Evolutionary conservation across 2,797 vertebrate genomes (phyloP), one percentile per base, ranked within the genome.

Genomic region (Betta splendens): DNA sequence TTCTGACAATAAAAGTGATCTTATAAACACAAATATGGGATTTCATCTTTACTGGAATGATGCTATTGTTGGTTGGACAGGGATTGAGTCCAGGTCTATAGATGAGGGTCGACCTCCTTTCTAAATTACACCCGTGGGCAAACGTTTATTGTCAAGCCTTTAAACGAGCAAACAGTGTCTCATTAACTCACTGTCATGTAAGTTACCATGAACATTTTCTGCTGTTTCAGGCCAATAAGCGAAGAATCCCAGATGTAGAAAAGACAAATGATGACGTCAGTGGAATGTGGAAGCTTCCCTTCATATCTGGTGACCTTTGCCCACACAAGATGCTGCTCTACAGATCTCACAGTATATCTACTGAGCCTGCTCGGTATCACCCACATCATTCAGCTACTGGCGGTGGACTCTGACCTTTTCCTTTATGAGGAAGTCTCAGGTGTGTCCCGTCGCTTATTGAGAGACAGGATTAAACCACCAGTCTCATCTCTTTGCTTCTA

Each of bases 371-470:
- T 40, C 49, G 5, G 26, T 44, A 7, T 49, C 36, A 17, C 46
- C 23, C 33, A 11, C n/a, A 61, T 68, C 40, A 3, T 26, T 67
- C 28, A 37, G 28, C 46, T 29, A 23, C 53, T 20, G 29, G 22
- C 21, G 2, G 18, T 17, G 82, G 80, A 91, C 90, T 90, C 88
- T 85, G 87, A 43, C 21, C 76, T 77, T 64, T 33, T 65, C 9
- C 28, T 66, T 68, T 45, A 83, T 58, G 22, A 81, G 79, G 78
- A 87, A 84, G 84, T 69, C 75, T 58, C 75, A 36, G 32, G 18
- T 26, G 40, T 32, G 46, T 38, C n/a, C 25, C 20, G 32, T 36
- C 3, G 21, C 1, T 10, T 31, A 43, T 43, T 15, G 32, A 17
- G 21, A 28, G 0, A 40, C 20, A 10, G 28, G 16, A 45, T 22